Base-by-base conservation (phyloP, 2,888 invertebrate species). In the Agrochola circellaris region DNA sequence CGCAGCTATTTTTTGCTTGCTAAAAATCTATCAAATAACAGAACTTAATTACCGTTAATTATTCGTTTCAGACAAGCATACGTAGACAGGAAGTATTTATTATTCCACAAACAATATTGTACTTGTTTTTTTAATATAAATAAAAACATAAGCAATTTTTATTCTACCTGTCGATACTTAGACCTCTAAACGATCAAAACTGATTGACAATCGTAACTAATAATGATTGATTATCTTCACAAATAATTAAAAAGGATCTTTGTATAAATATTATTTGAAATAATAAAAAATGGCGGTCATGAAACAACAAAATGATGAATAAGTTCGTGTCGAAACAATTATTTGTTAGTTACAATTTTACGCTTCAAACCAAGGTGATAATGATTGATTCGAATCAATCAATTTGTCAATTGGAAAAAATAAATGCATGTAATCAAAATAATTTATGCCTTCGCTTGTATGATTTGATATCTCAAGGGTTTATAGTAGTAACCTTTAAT, bases 161-260 rank as follows among this genome's bases (percentile, higher is more conserved):
- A 56, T 54, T 58, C 2, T n/a, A 69, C 23, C 64, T 72, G 65
- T 78, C 73, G 30, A 79, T 64, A 78, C 71, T n/a, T 58, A 66
- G 11, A 74, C 64, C 67, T 80, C 54, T 67, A 80, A 85, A 60
- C 42, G 66, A 67, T 79, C 68, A 66, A 54, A 61, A 79, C n/a
- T 87, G 86, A 89, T 80, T 86, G 89, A 87, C 87, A 89, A 79
- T 79, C 85, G 71, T 84, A 73, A 84, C 87, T 86, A 84, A 89
- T 81, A 77, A 60, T 88, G 88, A 89, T 87, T 83, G 70, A 88
- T 86, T 73, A 77, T 81, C 60, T 69, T 75, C 62, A 62, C 54
- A 69, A 73, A 83, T 78, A 81, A 83, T 81, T 85, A 76, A 86
- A 60, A 80, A 83, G 38, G 26, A 76, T 73, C 34, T 26, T 26